These are phyloP conservation scores for Lichenostomus cassidix DNA, from an alignment of 2,113 vertebrate species.

Conservation along the genomic window DNA sequence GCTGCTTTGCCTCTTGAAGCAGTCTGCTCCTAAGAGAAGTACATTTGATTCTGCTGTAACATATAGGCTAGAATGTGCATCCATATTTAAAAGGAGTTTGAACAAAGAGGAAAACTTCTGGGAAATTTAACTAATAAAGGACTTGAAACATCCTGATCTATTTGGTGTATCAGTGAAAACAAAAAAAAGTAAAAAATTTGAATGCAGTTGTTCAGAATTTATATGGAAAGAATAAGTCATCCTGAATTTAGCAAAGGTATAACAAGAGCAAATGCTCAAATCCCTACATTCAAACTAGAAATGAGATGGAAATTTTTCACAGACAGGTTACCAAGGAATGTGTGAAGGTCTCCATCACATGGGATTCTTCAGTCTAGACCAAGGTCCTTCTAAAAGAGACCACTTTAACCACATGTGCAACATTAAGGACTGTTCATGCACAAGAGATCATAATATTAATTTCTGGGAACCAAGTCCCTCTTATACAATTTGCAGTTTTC, in stretches of 20 bases:
- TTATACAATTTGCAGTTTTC: neutral
- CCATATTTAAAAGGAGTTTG: neutral
- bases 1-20: constrained; percentile 9
- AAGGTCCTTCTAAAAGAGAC: neutral
- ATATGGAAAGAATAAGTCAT: neutral
- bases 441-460: neutral
- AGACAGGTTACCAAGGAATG: neutral
- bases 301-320: neutral
- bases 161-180: neutral
- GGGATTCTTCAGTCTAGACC: neutral
- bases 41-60: neutral
- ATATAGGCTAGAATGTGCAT: neutral
- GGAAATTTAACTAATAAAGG: neutral
- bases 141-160: neutral
- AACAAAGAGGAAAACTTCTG: neutral
- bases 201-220: neutral
- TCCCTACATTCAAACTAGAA: neutral
- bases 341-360: neutral
- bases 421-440: neutral
- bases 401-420: neutral
- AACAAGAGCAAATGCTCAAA: neutral
- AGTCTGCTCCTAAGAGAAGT: neutral
- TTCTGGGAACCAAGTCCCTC: neutral
- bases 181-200: neutral
- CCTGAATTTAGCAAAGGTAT: neutral